A percentile compares a stretch with the other conserved stretches of the same genome.
phyloP scores from a whole-genome alignment of 2,888 invertebrate genomes.

The Blomia tropicalis region DNA sequence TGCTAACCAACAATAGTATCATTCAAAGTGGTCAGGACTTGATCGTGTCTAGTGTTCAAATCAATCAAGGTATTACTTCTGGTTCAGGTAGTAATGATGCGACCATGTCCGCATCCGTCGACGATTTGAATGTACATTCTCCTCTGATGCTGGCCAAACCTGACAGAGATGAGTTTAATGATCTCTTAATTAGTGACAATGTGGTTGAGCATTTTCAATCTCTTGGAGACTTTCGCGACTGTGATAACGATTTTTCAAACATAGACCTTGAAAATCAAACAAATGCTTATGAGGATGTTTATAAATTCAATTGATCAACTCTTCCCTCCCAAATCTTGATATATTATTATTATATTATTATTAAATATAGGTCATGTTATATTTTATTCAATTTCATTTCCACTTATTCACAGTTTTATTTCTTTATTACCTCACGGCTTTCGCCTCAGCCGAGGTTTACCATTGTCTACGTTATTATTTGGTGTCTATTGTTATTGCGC shows the following conservation, averaged over 20 bases:
- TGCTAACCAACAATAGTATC: not conserved
- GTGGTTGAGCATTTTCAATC: conserved; percentile 30
- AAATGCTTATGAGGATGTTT: not conserved
- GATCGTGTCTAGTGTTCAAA: conserved; percentile 25
- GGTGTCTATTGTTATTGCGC: too few relatives aligned
- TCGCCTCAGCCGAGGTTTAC: too few relatives aligned
- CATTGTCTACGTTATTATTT: too few relatives aligned
- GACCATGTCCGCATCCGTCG: not conserved
- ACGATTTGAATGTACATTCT: not conserved
- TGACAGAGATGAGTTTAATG: conserved; percentile 8
- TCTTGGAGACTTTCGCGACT: conserved; percentile 31
- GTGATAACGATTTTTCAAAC: conserved; percentile 32
- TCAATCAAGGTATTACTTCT: not conserved
- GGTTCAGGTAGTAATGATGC: not conserved
- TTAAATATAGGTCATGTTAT: too few relatives aligned
- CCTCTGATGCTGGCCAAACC: not conserved
- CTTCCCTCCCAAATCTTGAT: too few relatives aligned
- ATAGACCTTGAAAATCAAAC: conserved; percentile 30
- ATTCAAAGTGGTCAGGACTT: conserved; percentile 26
- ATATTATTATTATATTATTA: too few relatives aligned
- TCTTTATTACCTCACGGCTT: too few relatives aligned
- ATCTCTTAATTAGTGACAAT: conserved; percentile 25
- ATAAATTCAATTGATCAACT: not conserved
- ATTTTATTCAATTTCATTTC: not conserved
- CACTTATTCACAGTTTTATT: not conserved